phyloP scores from a whole-genome alignment of 2,888 invertebrate species.

The Drosophila pegasa region DNA sequence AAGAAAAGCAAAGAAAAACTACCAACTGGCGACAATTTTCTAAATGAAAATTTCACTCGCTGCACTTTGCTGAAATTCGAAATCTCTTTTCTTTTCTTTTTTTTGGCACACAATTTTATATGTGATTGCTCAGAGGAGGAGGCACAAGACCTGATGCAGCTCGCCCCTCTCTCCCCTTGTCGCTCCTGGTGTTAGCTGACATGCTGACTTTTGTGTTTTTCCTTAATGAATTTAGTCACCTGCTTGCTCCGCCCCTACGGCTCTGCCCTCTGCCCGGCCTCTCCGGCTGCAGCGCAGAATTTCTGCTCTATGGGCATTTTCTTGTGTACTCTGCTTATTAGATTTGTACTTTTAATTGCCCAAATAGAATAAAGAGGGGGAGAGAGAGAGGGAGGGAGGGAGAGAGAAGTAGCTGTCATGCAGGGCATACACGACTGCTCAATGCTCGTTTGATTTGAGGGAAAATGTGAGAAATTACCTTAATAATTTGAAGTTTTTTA shows the following conservation, averaged over 20 bases:
- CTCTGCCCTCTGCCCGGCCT: not conserved
- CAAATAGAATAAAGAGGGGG: constrained; percentile 23
- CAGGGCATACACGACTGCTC: not conserved
- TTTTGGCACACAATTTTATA: constrained; percentile 60
- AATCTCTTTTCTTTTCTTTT: constrained; percentile 31
- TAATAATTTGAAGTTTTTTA: not conserved
- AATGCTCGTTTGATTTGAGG: not conserved
- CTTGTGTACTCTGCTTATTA: constrained; percentile 54
- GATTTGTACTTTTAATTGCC: constrained; percentile 67
- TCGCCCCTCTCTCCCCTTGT: not conserved
- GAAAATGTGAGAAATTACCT: not conserved
- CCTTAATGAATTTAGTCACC: constrained; percentile 61
- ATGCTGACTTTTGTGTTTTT: constrained; percentile 63
- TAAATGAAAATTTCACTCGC: constrained; percentile 20
- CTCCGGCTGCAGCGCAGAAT: constrained; percentile 26
- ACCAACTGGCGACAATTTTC: constrained; percentile 17
- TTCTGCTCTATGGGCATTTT: constrained; percentile 15
- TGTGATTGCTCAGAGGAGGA: constrained; percentile 16
- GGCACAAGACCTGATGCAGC: not conserved
- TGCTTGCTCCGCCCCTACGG: constrained; percentile 12
- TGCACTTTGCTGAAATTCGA: constrained; percentile 7
- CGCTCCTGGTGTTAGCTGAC: constrained; percentile 28
- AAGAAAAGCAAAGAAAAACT: constrained; percentile 14
- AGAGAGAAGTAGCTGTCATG: too few relatives aligned
- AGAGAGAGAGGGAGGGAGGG: too few relatives aligned